Conservation (phyloP, 2,113 vertebrate species). For the Heliornis fulica region DNA sequence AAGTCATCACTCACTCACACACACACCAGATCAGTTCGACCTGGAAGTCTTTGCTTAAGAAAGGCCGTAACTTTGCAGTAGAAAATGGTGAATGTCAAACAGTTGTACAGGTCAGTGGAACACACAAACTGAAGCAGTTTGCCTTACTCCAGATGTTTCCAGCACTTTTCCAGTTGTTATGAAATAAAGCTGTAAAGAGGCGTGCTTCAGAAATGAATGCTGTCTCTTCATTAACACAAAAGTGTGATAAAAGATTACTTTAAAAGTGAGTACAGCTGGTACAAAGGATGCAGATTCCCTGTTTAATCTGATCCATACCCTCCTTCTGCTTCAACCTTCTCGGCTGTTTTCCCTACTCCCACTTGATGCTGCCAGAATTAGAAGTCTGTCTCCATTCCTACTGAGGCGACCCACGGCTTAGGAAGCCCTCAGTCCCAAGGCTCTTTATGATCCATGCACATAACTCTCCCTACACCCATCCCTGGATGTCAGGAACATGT, state of each 20-base stretch:
- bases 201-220: neutral
- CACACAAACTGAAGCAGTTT: neutral
- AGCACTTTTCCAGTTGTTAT: neutral
- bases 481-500: neutral
- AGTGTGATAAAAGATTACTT: neutral
- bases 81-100: neutral
- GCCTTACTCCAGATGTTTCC: neutral
- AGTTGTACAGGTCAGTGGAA: neutral
- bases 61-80: neutral
- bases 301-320: neutral
- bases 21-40: neutral
- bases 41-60: neutral
- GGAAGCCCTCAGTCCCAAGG: neutral
- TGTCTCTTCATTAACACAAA: neutral
- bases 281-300: neutral
- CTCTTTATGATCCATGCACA: neutral
- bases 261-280: neutral
- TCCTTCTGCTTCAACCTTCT: neutral
- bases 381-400: neutral
- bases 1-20: neutral
- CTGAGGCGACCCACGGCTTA: neutral
- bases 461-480: neutral
- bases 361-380: neutral
- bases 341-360: neutral
- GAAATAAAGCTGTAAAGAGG: neutral